Percentiles rank a stretch among this genome's conserved stretches.
phyloP scores from a whole-genome alignment of 2,797 vertebrate species.

The Acanthurus lineatus region DNA sequence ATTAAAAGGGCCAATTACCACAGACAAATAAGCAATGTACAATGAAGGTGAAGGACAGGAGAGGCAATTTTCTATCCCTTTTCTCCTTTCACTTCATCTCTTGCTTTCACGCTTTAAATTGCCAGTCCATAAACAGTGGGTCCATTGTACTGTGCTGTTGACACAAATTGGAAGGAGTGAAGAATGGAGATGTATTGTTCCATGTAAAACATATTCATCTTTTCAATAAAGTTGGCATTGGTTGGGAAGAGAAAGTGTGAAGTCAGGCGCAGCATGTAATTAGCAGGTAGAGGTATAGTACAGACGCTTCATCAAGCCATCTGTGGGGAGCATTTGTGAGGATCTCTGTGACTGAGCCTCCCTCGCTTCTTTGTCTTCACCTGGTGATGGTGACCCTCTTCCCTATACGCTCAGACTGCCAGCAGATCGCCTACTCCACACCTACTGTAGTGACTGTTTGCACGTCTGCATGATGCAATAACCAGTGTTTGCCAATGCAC shows the following conservation, averaged over 20 bases:
- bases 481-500: constrained; percentile 45
- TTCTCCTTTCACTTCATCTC: constrained; percentile 60
- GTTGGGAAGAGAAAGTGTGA: constrained; percentile 51
- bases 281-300: constrained; percentile 64
- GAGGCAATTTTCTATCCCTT: constrained; percentile 67
- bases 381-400: constrained; percentile 49
- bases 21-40: constrained; percentile 71
- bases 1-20: constrained; percentile 74
- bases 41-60: constrained; percentile 67
- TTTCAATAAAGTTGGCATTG: constrained; percentile 69
- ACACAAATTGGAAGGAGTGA: constrained; percentile 71
- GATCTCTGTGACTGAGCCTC: constrained; percentile 40
- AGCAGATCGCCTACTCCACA: constrained; percentile 49
- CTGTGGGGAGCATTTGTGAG: constrained; percentile 57
- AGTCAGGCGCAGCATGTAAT: constrained; percentile 63
- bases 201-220: constrained; percentile 72
- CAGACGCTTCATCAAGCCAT: constrained; percentile 47
- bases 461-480: constrained; percentile 63
- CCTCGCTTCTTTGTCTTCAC: constrained; percentile 48
- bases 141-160: constrained; percentile 70
- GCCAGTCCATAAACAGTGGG: constrained; percentile 64
- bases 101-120: constrained; percentile 64
- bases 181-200: constrained; percentile 72
- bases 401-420: constrained; percentile 36
- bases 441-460: constrained; percentile 43